phyloP scores from a whole-genome alignment of 2,113 vertebrate genomes.

The Cynocephalus volans region DNA sequence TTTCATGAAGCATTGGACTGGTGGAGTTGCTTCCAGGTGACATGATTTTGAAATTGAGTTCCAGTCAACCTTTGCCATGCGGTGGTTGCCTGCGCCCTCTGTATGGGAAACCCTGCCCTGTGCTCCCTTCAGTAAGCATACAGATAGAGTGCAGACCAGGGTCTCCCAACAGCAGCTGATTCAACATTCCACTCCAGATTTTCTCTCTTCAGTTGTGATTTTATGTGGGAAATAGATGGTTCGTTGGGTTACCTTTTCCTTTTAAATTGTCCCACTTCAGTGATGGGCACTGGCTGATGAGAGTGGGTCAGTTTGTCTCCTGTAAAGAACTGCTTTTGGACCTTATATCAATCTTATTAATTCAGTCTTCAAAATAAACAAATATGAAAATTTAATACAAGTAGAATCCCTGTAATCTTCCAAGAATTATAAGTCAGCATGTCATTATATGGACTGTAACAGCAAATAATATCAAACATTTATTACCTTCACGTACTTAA shows the following conservation, averaged over 20 bases:
- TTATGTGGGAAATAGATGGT: slow-evolving; percentile 26
- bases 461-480: neutral
- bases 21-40: neutral
- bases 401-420: neutral
- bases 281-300: slow-evolving; percentile 30
- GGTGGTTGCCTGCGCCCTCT: slow-evolving; percentile 75
- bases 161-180: slow-evolving; percentile 81
- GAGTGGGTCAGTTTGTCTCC: neutral
- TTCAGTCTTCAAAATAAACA: slow-evolving; percentile 46
- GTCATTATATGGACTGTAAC: neutral
- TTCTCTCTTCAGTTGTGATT: slow-evolving; percentile 64
- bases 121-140: slow-evolving; percentile 74
- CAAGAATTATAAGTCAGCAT: neutral
- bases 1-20: neutral
- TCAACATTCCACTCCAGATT: slow-evolving; percentile 51
- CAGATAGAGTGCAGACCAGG: slow-evolving; percentile 84
- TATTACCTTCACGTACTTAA: neutral
- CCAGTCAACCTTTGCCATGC: slow-evolving; percentile 28
- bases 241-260: slow-evolving; percentile 13
- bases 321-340: slow-evolving; percentile 41
- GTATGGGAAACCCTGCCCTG: slow-evolving; percentile 83
- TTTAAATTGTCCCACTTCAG: neutral
- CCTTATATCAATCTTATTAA: slow-evolving; percentile 23
- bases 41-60: slow-evolving; percentile 22
- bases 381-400: neutral